These are phyloP conservation scores for Panurus biarmicus DNA, from an alignment of 2,113 vertebrate genomes.

Conservation along the genomic window DNA sequence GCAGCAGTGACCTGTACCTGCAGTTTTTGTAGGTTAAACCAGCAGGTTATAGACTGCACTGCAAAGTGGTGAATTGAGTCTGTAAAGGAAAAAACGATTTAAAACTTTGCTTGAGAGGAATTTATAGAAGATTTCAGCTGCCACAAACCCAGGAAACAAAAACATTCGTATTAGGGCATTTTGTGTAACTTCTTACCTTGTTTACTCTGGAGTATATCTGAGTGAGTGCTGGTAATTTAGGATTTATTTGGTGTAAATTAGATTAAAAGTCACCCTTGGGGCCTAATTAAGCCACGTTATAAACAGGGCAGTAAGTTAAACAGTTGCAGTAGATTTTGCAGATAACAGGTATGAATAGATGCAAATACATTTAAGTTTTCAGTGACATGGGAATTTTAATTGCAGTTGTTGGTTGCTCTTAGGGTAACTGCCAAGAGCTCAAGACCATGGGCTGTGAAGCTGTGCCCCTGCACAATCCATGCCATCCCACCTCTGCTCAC, in stretches of 20 bases:
- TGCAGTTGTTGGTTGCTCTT: neutral
- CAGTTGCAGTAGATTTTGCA: neutral
- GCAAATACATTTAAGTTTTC: neutral
- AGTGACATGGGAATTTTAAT: neutral
- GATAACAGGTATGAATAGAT: neutral
- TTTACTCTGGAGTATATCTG: conserved; percentile 11
- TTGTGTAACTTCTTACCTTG: neutral
- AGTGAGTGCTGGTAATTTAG: neutral
- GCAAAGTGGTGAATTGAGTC: neutral
- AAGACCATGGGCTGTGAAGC: neutral
- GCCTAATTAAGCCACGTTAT: conserved; percentile 19
- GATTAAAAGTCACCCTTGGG: conserved; percentile 21
- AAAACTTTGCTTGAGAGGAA: neutral
- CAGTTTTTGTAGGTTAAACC: neutral
- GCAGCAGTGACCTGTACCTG: neutral
- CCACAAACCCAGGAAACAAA: neutral
- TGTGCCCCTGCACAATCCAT: fast-evolving
- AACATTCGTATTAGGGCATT: neutral
- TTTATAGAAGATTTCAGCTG: neutral
- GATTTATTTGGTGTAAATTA: conserved; percentile 25
- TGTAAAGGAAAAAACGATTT: neutral
- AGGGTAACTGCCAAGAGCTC: neutral
- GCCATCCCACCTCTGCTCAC: neutral
- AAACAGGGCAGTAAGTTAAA: neutral
- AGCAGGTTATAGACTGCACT: neutral